Conservation (phyloP, 2,888 invertebrate genomes). For the Drosophila melanocephala region DNA sequence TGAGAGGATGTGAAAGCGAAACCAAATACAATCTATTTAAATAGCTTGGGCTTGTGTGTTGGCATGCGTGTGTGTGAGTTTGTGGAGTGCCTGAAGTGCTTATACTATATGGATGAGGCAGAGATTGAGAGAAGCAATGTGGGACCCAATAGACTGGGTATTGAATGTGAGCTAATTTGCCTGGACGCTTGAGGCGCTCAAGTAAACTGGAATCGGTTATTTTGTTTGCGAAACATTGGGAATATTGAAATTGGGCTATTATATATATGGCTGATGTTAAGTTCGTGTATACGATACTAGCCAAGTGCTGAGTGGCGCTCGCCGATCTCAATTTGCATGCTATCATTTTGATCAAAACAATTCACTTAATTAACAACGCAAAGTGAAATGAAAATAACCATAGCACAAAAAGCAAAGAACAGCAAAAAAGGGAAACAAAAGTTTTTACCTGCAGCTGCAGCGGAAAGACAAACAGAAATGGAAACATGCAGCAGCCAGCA, state of each 20-base stretch:
- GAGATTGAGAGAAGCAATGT: slow-evolving; percentile 1
- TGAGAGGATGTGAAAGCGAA: slow-evolving; percentile 22
- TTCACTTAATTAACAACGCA: slow-evolving; percentile 51
- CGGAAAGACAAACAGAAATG: slow-evolving; percentile 37
- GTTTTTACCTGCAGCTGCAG: slow-evolving; percentile 33
- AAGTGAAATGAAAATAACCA: slow-evolving; percentile 36
- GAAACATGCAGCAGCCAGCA: not conserved
- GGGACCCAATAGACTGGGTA: slow-evolving; percentile 10
- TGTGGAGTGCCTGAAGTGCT: slow-evolving; percentile 37
- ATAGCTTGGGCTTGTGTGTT: slow-evolving; percentile 8
- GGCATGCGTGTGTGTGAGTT: slow-evolving; percentile 3
- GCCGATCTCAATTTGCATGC: not conserved
- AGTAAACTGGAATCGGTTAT: slow-evolving; percentile 20
- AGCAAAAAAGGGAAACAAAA: slow-evolving; percentile 13
- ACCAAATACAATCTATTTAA: slow-evolving; percentile 40
- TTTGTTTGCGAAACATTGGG: slow-evolving; percentile 20
- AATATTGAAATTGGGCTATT: slow-evolving; percentile 5
- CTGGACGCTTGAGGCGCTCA: slow-evolving; percentile 14
- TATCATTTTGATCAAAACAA: slow-evolving; percentile 35
- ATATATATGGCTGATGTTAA: slow-evolving; percentile 5
- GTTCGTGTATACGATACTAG: not conserved
- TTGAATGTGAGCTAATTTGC: slow-evolving; percentile 61
- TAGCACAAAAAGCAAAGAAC: slow-evolving; percentile 24
- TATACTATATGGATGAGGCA: slow-evolving; percentile 2
- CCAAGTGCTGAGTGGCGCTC: not conserved